phyloP scores from a whole-genome alignment of 2,888 invertebrate genomes.

The Melanophora roralis region DNA sequence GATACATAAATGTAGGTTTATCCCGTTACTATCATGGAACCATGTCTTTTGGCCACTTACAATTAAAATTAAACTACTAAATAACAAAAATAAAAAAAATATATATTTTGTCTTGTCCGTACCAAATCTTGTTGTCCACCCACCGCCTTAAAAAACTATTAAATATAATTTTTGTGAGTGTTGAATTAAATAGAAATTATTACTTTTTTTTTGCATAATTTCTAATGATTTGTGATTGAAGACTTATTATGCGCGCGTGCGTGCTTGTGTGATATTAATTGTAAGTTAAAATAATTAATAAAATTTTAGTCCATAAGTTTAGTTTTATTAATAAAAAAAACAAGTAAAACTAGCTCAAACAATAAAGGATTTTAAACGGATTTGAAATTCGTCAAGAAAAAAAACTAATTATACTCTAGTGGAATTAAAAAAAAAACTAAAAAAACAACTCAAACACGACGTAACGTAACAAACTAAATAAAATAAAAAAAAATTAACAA shows the following conservation, averaged over 20 bases:
- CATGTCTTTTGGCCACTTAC: not conserved
- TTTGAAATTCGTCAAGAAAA: conserved; percentile 63
- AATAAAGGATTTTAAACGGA: conserved; percentile 68
- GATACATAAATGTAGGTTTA: no score
- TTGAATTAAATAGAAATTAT: conserved; percentile 42
- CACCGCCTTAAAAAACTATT: conserved; percentile 35
- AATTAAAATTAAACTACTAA: not conserved
- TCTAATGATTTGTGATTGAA: conserved; percentile 62
- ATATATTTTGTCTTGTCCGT: conserved; percentile 45
- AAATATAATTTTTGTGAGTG: conserved; percentile 36
- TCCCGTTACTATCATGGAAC: no score
- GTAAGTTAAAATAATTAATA: conserved; percentile 64
- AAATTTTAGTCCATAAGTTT: conserved; percentile 57
- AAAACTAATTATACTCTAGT: conserved; percentile 47
- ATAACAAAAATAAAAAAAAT: not conserved
- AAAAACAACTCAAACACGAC: conserved; percentile 49
- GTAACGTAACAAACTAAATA: conserved; percentile 48
- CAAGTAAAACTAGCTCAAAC: conserved; percentile 56
- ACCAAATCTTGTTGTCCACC: conserved; percentile 47
- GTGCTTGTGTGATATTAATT: conserved; percentile 66
- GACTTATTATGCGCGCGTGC: conserved; percentile 66
- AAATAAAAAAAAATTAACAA: conserved; percentile 32
- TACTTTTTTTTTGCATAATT: conserved; percentile 47
- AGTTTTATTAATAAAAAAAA: conserved; percentile 36
- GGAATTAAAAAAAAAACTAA: conserved; percentile 20